Evolutionary conservation across 1,140 invertebrate species (phyloP).

Genomic region (Pseudomyrmex pallidus): DNA sequence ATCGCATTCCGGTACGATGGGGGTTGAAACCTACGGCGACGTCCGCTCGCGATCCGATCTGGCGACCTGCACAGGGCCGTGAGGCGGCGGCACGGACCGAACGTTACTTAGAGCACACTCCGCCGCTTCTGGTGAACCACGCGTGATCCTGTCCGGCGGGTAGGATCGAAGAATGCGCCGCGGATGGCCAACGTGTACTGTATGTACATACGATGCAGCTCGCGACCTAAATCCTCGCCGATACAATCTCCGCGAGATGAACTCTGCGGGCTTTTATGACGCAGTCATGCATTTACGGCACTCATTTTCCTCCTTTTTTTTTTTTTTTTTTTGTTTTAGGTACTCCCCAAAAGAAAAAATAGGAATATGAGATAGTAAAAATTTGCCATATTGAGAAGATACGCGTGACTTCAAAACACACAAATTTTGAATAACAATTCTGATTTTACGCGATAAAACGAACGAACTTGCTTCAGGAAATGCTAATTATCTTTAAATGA

Average conservation of each 20-base stretch:
- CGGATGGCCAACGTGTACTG: slow-evolving; percentile 27
- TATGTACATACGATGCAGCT: not conserved
- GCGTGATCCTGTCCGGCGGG: not conserved
- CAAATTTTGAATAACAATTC: not conserved
- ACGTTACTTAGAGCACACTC: slow-evolving; percentile 65
- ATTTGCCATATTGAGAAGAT: not conserved
- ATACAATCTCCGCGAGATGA: slow-evolving; percentile 50
- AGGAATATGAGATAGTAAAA: not conserved
- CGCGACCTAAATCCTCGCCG: slow-evolving; percentile 33
- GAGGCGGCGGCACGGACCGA: slow-evolving; percentile 54
- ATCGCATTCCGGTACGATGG: slow-evolving; percentile 62
- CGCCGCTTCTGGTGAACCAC: not conserved
- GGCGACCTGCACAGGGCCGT: slow-evolving; percentile 35
- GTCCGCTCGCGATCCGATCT: slow-evolving; percentile 67
- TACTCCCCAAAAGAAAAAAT: not conserved
- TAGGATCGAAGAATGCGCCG: slow-evolving; percentile 14
- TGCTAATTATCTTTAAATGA: not conserved
- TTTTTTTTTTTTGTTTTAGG: slow-evolving; percentile 32
- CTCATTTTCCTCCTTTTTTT: slow-evolving; percentile 25
- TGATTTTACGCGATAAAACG: not conserved
- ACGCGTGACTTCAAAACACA: not conserved
- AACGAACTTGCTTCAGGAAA: not conserved
- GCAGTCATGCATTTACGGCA: slow-evolving; percentile 12
- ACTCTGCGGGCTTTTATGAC: slow-evolving; percentile 43
- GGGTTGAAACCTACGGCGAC: slow-evolving; percentile 3